phyloP scores from a whole-genome alignment of 2,797 vertebrate species.

The Myripristis jacobus region DNA sequence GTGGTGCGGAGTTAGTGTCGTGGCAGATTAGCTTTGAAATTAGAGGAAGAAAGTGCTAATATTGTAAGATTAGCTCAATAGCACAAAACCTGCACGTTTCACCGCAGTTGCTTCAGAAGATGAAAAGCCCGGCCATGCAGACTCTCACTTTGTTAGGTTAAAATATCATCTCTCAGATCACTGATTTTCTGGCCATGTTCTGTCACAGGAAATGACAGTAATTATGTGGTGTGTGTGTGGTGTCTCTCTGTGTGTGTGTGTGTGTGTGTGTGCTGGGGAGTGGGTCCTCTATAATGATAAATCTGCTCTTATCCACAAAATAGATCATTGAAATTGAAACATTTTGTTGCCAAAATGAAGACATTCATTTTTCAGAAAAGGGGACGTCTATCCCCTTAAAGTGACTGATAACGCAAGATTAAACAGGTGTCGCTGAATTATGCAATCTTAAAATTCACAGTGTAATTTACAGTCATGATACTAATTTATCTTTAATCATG shows the following conservation, averaged over 20 bases:
- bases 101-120: not conserved
- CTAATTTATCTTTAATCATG: too few species aligned
- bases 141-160: not conserved
- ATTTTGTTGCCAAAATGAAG: too few species aligned
- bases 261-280: too few species aligned
- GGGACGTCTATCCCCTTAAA: too few species aligned
- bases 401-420: too few species aligned
- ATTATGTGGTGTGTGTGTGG: too few species aligned
- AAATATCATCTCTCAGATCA: not conserved
- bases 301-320: not conserved
- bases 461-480: too few species aligned
- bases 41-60: conserved; percentile 13
- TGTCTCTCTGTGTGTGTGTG: too few species aligned
- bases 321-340: too few species aligned
- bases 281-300: not conserved
- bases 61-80: conserved; percentile 2
- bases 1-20: conserved; percentile 7
- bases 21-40: conserved; percentile 41
- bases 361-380: too few species aligned
- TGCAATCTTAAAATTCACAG: too few species aligned
- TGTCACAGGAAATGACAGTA: not conserved
- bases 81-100: not conserved
- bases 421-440: too few species aligned
- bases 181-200: not conserved
- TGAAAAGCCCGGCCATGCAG: not conserved